Evolutionary conservation across 2,113 vertebrate species (phyloP).

Genomic region (Pteropus alecto): DNA sequence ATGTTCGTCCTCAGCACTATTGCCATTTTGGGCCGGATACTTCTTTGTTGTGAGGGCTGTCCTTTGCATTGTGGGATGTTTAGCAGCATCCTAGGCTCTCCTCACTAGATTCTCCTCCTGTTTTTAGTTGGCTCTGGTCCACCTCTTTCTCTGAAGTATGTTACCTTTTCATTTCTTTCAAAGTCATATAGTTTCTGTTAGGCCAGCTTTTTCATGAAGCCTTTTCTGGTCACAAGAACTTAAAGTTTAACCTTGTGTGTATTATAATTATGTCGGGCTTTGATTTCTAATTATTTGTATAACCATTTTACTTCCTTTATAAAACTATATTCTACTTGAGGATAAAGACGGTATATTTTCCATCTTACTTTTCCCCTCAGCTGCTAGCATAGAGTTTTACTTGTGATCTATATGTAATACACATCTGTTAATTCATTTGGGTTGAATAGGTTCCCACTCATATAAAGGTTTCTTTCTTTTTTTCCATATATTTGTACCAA

Average conservation of each 20-base stretch:
- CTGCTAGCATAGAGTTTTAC: neutral
- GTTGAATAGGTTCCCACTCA: neutral
- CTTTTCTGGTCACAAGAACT: neutral
- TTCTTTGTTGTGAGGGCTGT: no score
- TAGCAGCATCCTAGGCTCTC: no score
- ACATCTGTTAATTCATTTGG: neutral
- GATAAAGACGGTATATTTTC: neutral
- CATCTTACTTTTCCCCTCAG: neutral
- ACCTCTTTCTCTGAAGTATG: neutral
- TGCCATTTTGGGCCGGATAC: no score
- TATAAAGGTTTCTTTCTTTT: neutral
- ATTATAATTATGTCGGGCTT: neutral
- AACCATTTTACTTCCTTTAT: neutral
- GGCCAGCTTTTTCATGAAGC: neutral
- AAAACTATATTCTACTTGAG: neutral
- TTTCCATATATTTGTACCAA: neutral
- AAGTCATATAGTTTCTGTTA: neutral
- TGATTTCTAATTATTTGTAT: neutral
- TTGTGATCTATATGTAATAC: neutral
- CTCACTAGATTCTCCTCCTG: neutral
- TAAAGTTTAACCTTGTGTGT: neutral
- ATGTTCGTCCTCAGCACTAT: no score
- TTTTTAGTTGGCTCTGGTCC: neutral
- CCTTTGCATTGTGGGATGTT: no score
- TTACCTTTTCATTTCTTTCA: neutral